Evolutionary conservation across 1,140 invertebrate species (phyloP).

Genomic region (Drosophila grimshawi): DNA sequence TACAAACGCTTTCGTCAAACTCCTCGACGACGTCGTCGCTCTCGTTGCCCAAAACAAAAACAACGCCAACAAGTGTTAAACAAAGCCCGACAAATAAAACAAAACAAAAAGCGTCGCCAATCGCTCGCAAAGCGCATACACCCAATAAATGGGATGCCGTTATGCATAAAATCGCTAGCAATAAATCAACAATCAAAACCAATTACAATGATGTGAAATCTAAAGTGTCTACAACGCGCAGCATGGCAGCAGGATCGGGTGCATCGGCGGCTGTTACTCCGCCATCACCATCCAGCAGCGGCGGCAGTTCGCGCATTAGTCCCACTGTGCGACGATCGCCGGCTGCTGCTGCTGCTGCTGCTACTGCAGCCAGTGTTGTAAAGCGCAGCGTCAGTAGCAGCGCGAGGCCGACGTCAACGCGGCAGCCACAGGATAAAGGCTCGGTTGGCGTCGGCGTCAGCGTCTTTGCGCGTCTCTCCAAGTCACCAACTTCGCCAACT

Average conservation of each 20-base stretch:
- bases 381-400: conserved; percentile 52
- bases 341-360: conserved; percentile 44
- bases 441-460: conserved; percentile 56
- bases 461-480: conserved; percentile 44
- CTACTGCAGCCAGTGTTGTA: conserved; percentile 33
- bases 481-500: conserved; percentile 62
- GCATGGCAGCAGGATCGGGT: conserved; percentile 34
- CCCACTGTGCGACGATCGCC: conserved; percentile 59
- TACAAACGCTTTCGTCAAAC: conserved; percentile 42
- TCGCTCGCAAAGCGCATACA: conserved; percentile 81
- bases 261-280: background rate
- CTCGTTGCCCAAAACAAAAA: conserved; percentile 57
- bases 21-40: conserved; percentile 66
- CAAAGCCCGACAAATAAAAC: background rate
- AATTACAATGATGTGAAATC: conserved; percentile 92
- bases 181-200: conserved; percentile 89
- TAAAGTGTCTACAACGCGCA: conserved; percentile 87
- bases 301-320: conserved; percentile 58
- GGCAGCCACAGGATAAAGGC: conserved; percentile 81
- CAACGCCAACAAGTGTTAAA: conserved; percentile 17
- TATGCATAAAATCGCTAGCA: conserved; percentile 92
- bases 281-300: conserved; percentile 12
- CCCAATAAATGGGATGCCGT: conserved; percentile 90
- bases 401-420: conserved; percentile 49
- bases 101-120: conserved; percentile 38